Base-by-base conservation (phyloP, 2,888 invertebrate species). In the Pollenia labialis region DNA sequence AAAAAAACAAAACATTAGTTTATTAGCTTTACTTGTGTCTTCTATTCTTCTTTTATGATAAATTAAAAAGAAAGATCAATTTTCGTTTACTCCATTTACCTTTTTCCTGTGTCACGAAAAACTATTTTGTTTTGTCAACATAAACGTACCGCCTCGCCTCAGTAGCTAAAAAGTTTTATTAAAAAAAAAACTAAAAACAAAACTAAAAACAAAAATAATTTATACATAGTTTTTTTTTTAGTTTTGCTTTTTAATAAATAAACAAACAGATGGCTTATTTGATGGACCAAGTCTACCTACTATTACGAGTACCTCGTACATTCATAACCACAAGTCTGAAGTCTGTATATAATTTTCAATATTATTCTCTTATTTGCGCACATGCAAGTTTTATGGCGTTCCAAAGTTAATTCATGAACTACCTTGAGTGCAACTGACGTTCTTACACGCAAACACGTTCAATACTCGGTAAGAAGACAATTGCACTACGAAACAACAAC, bases 391-490 rank as follows among this genome's bases (percentile, higher is more conserved):
- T 81, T 85, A 77, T 81, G 79, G 72, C 74, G 64, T 74, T 60
- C 32, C 58, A 54, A 82, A 85, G 52, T 80, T 83, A 85, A 74
- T 84, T 79, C 66, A 84, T 64, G 54, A 74, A 77, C 87, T 87
- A 88, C 91, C 91, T 92, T 92, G 91, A 91, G 85, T 90, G 88
- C 91, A 92, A 91, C 91, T 92, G 91, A 90, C 90, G 91, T 88
- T 84, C 72, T 87, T 81, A 85, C 90, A 90, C 90, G 90, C 90
- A 90, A 90, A 81, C 87, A 87, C 64, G 69, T 66, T 77, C 58
- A 64, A 58, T 72, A 80, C 48, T 46, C 16, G 10, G 11, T 2
- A 9, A 11, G 14, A 60, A 81, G 62, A 46, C 82, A 76, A 76
- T 82, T 82, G 76, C 76, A 54, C 60, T 69, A 14, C 50, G 11